Base-by-base conservation (phyloP, 2,797 vertebrate genomes). In the Trachurus trachurus region DNA sequence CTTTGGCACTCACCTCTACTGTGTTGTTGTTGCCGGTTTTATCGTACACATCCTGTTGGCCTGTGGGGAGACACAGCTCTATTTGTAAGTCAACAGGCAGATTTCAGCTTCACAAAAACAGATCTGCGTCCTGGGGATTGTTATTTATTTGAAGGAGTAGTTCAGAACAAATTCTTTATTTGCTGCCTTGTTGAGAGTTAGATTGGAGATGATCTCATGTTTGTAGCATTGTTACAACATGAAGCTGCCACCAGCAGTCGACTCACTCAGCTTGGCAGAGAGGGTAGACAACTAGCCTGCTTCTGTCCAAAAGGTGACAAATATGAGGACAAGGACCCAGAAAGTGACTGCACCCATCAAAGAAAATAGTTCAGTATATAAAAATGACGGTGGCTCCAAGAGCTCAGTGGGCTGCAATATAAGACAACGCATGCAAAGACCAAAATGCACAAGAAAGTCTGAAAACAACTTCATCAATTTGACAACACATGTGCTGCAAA, bases 1-100 rank as follows among this genome's bases (percentile, higher is more conserved):
- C 54, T 83, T 81, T 85, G 74, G 72, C 73, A 97, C 98, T 98
- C 96, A 99, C 98, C 98, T 99, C 98, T 87, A 98, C 96, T 82
- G 96, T 94, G 94, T 96, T 98, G 94, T 96, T 98, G 94, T 98
- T 98, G 70, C 93, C 93, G 0, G 95, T 95, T 95, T 96, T 97
- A 92, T 97, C 97, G 2, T 96, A 96, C 11, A 92, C 87, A 83
- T 98, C 97, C 90, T 96, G 97, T 89, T 97, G 97, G 91, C 96
- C 98, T 99, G 96, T 92, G 90, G 95, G 89, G 67, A 9, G n/a
- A 83, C 72, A 85, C 11, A 9, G 45, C 53, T 69, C 59, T 37
- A 26, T 84, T 75, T 80, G 66, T 81, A 42, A 85, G 70, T 84
- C 74, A 77, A 71, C 17, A 13, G 31, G 72, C 22, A 72, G 47